Evolutionary conservation across 2,888 invertebrate genomes (phyloP).

Genomic region (Callyntrura sp.): DNA sequence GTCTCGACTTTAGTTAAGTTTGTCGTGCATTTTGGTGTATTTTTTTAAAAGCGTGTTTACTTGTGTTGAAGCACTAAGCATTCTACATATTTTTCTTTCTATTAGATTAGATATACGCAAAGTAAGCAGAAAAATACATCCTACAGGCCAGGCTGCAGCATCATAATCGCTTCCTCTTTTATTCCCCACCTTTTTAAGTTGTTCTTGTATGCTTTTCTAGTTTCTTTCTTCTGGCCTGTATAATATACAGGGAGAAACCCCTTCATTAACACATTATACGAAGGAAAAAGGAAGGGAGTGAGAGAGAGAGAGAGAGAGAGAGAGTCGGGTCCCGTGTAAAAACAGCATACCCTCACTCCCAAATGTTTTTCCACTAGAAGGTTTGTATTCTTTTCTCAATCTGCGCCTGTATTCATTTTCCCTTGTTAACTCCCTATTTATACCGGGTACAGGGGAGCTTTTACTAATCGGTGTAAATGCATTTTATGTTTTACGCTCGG

Average conservation of each 20-base stretch:
- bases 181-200: background rate
- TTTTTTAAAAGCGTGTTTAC: background rate
- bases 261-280: slow-evolving; percentile 25
- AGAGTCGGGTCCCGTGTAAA: background rate
- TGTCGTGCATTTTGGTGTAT: no score
- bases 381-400: background rate
- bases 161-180: slow-evolving; percentile 58
- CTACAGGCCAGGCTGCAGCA: slow-evolving; percentile 50
- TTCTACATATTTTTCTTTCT: background rate
- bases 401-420: slow-evolving; percentile 59
- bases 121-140: slow-evolving; percentile 53
- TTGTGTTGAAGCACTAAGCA: background rate
- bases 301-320: background rate
- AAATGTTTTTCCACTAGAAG: background rate
- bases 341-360: background rate
- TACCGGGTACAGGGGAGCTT: slow-evolving; percentile 43
- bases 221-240: background rate
- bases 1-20: no score
- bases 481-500: slow-evolving; percentile 65
- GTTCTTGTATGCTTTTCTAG: background rate
- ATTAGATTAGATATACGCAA: slow-evolving; percentile 64
- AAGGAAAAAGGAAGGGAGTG: background rate
- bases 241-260: background rate
- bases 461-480: slow-evolving; percentile 75
- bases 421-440: slow-evolving; percentile 64